These are phyloP conservation scores for Dromococcyx pavoninus DNA, from an alignment of 2,797 vertebrate genomes.

Conservation along the genomic window DNA sequence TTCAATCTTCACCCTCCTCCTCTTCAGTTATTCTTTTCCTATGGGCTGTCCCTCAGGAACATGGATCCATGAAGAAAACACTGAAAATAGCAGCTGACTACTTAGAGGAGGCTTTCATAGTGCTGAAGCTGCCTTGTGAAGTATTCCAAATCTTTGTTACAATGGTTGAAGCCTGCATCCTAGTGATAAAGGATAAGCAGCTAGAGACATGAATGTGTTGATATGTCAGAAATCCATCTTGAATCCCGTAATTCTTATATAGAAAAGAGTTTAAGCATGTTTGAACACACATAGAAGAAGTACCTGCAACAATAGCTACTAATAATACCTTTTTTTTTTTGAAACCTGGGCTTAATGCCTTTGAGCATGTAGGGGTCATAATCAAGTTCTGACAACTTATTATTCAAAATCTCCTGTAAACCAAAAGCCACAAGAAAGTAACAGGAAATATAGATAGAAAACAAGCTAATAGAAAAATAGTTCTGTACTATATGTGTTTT, in stretches of 20 bases:
- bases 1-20: not conserved
- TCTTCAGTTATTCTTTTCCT: constrained; percentile 12
- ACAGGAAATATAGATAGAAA: not conserved
- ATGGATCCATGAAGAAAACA: not conserved
- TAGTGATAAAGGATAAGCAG: not conserved
- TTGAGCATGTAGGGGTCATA: not conserved
- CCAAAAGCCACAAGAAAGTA: not conserved
- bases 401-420: not conserved
- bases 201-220: not conserved
- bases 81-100: constrained; percentile 8
- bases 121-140: constrained; percentile 33
- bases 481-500: not conserved
- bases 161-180: not conserved
- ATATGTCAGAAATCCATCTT: not conserved
- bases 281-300: not conserved
- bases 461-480: not conserved
- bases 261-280: not conserved
- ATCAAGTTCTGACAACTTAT: not conserved
- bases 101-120: constrained; percentile 42
- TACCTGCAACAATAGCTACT: not conserved
- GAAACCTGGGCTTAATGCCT: not conserved
- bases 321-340: not conserved
- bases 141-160: constrained; percentile 30
- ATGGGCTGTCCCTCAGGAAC: not conserved
- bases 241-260: not conserved